Conservation (phyloP, 2,888 invertebrate genomes). For the Epinotia bilunana region DNA sequence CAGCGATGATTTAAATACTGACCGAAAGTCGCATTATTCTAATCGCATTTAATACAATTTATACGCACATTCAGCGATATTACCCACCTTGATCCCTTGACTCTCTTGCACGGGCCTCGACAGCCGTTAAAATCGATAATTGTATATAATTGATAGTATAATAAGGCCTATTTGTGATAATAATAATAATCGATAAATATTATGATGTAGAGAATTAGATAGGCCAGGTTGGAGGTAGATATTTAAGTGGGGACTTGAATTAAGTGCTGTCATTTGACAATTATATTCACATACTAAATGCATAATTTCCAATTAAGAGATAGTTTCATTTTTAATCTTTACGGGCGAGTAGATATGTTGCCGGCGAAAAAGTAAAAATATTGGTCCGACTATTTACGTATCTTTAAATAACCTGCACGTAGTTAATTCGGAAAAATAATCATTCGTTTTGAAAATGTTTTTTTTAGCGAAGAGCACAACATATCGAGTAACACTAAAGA, state of each 20-base stretch:
- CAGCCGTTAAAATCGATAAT: constrained; percentile 43
- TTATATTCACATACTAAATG: not conserved
- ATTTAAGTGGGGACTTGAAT: not conserved
- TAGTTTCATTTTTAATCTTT: too few species aligned
- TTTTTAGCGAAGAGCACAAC: too few species aligned
- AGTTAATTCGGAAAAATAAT: too few species aligned
- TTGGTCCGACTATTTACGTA: too few species aligned
- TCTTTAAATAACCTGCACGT: too few species aligned
- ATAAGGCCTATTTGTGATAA: constrained; percentile 37
- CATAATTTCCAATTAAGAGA: too few species aligned
- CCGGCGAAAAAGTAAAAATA: too few species aligned
- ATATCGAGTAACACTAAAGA: too few species aligned
- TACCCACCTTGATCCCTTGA: constrained; percentile 33
- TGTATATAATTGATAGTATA: constrained; percentile 41
- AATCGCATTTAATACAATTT: constrained; percentile 8
- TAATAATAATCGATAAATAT: constrained; percentile 35
- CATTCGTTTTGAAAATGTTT: too few species aligned
- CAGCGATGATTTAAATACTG: too few species aligned
- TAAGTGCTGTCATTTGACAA: not conserved
- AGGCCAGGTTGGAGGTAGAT: not conserved
- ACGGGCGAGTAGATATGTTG: too few species aligned
- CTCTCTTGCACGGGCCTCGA: constrained; percentile 28
- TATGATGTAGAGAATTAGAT: constrained; percentile 25
- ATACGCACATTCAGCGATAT: constrained; percentile 22
- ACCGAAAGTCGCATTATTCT: not conserved